Base-by-base conservation (phyloP, 2,888 invertebrate species). In the Tuta absoluta region DNA sequence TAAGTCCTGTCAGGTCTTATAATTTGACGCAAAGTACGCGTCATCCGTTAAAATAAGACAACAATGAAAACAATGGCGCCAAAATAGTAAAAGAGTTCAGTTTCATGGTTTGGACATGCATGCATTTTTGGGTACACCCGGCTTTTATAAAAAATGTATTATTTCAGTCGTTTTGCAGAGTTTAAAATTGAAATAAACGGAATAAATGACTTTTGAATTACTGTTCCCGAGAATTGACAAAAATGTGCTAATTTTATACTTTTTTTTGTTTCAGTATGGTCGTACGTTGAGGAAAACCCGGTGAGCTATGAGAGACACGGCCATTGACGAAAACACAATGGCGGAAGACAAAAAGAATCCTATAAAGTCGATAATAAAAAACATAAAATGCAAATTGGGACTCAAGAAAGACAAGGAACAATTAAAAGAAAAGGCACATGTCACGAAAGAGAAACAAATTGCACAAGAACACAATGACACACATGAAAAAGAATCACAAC, bases 311-410 rank as follows among this genome's bases (percentile, higher is more conserved):
- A 48, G 61, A 17, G 48, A 48, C 14, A 8, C 28, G 1, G 33
- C 17, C 28, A 33, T 49, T 1, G 23, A 10, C 0, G 17, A 24
- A 10, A 21, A 1, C 33, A 53, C 37, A 10, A 86, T 86, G 84
- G 79, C 80, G 56, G 77, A 79, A 11, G 69, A 68, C 12, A 84
- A 87, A 63, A 85, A 80, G 63, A 85, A 80, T 69, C 73, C 82
- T 0, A 66, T 83, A 1, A 85, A 83, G 68, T 75, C 74, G 2
- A 64, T 84, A 12, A 66, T 82, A 10, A 72, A 71, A 68, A 69
- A 62, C 45, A 57, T 64, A 23, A 51, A 51, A 51, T 51, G 51
- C 51, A 51, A 51, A n/a, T 76, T 81, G 63, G 62, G 62, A n/a
- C 24, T 28, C 11, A 75, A 73, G 58, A 79, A 77, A 63, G 75